Percentiles rank a stretch among this genome's conserved stretches.
These are phyloP conservation scores for Philopotamus ludificatus DNA, from an alignment of 1,140 invertebrate genomes.

Conservation along the genomic window DNA sequence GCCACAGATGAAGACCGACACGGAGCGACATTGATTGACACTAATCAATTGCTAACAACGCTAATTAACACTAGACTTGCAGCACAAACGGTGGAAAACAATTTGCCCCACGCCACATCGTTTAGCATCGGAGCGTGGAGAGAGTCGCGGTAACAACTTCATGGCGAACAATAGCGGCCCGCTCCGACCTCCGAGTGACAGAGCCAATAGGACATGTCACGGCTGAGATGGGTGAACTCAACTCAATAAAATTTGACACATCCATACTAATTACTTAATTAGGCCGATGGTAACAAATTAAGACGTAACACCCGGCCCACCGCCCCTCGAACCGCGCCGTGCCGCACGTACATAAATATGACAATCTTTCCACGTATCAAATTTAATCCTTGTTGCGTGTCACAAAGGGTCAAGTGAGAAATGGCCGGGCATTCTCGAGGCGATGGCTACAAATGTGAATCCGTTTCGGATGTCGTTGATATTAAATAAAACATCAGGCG, in stretches of 20 bases:
- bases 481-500: conserved; percentile 16
- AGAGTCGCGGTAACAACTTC: neutral
- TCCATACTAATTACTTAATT: no score
- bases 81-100: neutral
- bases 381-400: neutral
- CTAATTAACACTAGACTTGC: conserved; percentile 5
- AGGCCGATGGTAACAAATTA: no score
- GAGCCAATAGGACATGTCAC: no score
- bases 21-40: conserved; percentile 11
- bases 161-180: neutral
- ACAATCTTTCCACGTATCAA: neutral
- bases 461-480: neutral
- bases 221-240: no score
- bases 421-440: conserved; percentile 10
- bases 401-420: conserved; percentile 21
- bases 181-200: no score
- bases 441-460: conserved; percentile 27
- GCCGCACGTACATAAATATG: neutral
- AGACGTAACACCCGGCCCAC: no score
- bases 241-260: no score
- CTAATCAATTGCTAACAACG: conserved; percentile 2
- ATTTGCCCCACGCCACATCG: conserved; percentile 2
- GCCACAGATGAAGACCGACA: neutral
- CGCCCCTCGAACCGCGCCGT: no score
- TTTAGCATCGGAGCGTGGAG: neutral